These are phyloP conservation scores for Rhagoletis zephyria DNA, from an alignment of 1,140 invertebrate genomes.

Conservation along the genomic window DNA sequence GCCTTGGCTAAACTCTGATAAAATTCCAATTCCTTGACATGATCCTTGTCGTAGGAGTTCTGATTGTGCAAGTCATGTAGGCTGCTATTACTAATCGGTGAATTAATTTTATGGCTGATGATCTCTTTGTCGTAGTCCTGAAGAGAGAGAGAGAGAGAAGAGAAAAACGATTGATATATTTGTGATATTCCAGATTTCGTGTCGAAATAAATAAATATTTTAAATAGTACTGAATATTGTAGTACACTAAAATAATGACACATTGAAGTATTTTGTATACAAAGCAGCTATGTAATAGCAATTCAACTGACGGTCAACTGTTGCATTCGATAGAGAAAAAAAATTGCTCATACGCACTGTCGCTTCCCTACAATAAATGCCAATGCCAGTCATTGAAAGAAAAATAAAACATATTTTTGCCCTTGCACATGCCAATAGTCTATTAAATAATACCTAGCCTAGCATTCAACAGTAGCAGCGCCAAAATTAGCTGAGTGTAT, in stretches of 20 bases:
- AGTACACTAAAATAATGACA: too few relatives aligned
- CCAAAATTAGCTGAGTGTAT: neutral
- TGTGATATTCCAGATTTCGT: neutral
- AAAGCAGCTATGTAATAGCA: too few relatives aligned
- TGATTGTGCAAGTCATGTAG: slow-evolving; percentile 58
- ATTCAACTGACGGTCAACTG: too few relatives aligned
- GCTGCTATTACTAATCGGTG: slow-evolving; percentile 59
- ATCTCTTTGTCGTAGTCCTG: slow-evolving; percentile 71
- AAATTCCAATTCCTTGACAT: slow-evolving; percentile 70
- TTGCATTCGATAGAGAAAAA: neutral
- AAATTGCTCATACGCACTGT: slow-evolving; percentile 29
- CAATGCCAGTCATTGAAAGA: neutral
- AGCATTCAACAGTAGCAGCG: neutral
- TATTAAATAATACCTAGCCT: neutral
- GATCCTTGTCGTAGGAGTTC: slow-evolving; percentile 65
- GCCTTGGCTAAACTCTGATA: slow-evolving; percentile 70
- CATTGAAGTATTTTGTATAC: too few relatives aligned
- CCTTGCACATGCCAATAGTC: neutral
- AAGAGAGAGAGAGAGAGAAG: slow-evolving; percentile 46
- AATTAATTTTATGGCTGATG: slow-evolving; percentile 68
- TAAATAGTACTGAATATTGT: too few relatives aligned
- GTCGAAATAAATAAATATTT: too few relatives aligned
- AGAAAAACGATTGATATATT: neutral
- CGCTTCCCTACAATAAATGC: neutral
- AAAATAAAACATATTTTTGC: neutral